Conservation (phyloP, 1,140 invertebrate species). For the Drosophila truncata region DNA sequence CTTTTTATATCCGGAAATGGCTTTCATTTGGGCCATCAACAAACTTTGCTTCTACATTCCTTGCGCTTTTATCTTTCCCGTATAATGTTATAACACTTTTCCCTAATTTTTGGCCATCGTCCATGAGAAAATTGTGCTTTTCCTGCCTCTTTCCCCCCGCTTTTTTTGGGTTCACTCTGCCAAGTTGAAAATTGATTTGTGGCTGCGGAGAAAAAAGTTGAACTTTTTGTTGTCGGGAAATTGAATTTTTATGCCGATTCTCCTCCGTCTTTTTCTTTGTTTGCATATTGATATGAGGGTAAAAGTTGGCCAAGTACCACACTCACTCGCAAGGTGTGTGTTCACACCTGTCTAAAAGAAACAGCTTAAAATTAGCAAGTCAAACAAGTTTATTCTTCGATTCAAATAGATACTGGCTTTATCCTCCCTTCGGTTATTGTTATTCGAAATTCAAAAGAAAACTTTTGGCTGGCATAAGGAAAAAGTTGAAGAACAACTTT, state of each 20-base stretch:
- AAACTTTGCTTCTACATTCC: constrained; percentile 4
- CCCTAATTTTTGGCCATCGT: constrained; percentile 42
- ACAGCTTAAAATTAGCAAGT: constrained; percentile 41
- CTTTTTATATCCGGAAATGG: neutral
- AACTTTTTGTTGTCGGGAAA: constrained; percentile 58
- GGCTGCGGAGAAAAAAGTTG: constrained; percentile 41
- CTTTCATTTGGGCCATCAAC: constrained; percentile 15
- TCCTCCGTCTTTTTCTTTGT: neutral
- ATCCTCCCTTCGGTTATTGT: constrained; percentile 10
- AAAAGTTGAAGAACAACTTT: constrained; percentile 41
- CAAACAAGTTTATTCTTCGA: constrained; percentile 17
- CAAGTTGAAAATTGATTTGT: constrained; percentile 74
- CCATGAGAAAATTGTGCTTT: constrained; percentile 29
- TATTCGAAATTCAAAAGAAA: constrained; percentile 23
- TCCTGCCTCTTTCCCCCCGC: neutral
- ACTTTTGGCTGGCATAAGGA: constrained; percentile 22
- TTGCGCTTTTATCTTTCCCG: constrained; percentile 15
- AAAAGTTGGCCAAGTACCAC: constrained; percentile 34
- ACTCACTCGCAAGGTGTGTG: constrained; percentile 5
- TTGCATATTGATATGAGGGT: constrained; percentile 24
- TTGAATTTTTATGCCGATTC: constrained; percentile 54
- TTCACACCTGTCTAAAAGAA: constrained; percentile 41
- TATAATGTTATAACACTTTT: constrained; percentile 29
- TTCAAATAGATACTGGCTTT: constrained; percentile 13
- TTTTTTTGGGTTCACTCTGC: constrained; percentile 1